These are phyloP conservation scores for Stenopsyche tienmushanensis DNA, from an alignment of 1,140 invertebrate genomes.

Conservation along the genomic window DNA sequence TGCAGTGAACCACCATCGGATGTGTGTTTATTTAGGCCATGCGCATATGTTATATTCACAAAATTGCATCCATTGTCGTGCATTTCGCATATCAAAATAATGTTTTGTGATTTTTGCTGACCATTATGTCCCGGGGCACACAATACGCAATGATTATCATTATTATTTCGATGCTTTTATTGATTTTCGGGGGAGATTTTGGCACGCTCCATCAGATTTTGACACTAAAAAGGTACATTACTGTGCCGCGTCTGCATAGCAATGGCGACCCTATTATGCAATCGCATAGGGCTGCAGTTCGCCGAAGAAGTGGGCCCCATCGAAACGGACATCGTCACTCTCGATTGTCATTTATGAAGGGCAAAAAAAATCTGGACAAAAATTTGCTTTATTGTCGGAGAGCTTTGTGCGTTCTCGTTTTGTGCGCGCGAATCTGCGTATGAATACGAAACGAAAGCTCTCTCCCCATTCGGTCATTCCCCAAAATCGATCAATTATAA, in stretches of 20 bases:
- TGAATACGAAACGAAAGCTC: slow-evolving; percentile 18
- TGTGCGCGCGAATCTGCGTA: not conserved
- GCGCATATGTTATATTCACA: not conserved
- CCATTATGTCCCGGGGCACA: slow-evolving; percentile 13
- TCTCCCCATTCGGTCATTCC: not conserved
- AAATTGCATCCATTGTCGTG: slow-evolving; percentile 4
- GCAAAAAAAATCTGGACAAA: slow-evolving; percentile 25
- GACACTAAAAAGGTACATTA: not conserved
- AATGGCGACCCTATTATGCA: not conserved
- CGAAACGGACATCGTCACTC: not conserved
- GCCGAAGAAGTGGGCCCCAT: not conserved
- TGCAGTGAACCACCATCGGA: too few relatives aligned
- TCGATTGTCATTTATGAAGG: not conserved
- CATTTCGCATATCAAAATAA: not conserved
- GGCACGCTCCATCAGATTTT: not conserved
- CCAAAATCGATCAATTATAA: slow-evolving; percentile 20
- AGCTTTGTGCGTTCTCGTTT: not conserved
- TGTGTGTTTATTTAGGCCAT: not conserved
- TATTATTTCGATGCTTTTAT: slow-evolving; percentile 22
- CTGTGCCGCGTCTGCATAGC: not conserved
- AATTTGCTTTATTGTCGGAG: not conserved
- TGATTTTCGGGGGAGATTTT: slow-evolving; percentile 16
- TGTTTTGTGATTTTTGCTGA: slow-evolving; percentile 14
- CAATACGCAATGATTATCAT: slow-evolving; percentile 27
- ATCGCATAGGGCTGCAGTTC: not conserved